phyloP scores from a whole-genome alignment of 2,888 invertebrate species.

The Lypha dubia region DNA sequence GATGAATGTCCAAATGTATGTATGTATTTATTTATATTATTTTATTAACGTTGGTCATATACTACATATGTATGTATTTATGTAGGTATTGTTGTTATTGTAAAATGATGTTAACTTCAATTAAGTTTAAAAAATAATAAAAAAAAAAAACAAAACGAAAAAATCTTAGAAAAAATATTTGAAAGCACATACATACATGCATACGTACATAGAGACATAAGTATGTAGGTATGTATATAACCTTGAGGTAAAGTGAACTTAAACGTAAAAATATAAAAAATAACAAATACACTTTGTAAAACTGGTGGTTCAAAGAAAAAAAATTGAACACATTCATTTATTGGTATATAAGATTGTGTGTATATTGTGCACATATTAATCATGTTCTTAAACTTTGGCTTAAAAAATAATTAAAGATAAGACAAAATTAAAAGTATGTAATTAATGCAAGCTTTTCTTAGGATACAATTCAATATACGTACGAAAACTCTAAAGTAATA shows the following conservation, averaged over 20 bases:
- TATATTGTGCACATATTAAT: background rate
- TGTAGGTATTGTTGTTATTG: constrained; percentile 22
- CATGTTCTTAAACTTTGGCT: background rate
- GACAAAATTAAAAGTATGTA: too few species aligned
- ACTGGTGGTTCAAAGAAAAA: constrained; percentile 48
- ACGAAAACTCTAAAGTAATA: too few species aligned
- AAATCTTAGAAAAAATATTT: constrained; percentile 60
- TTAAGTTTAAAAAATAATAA: constrained; percentile 50
- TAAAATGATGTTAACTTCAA: constrained; percentile 62
- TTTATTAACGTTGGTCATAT: background rate
- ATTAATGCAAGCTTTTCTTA: too few species aligned
- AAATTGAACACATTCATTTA: constrained; percentile 2
- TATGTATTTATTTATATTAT: background rate
- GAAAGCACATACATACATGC: constrained; percentile 49
- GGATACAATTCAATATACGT: too few species aligned
- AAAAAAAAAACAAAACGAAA: background rate
- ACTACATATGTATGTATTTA: background rate
- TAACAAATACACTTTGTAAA: constrained; percentile 30
- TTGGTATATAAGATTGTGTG: background rate
- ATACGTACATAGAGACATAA: background rate
- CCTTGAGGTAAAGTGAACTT: constrained; percentile 68
- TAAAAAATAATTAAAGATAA: too few species aligned
- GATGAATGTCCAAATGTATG: background rate
- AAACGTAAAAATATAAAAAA: constrained; percentile 39
- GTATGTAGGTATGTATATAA: constrained; percentile 11